These are phyloP conservation scores for Sebastes matsubarae DNA, from an alignment of 2,797 vertebrate genomes.

Conservation along the genomic window DNA sequence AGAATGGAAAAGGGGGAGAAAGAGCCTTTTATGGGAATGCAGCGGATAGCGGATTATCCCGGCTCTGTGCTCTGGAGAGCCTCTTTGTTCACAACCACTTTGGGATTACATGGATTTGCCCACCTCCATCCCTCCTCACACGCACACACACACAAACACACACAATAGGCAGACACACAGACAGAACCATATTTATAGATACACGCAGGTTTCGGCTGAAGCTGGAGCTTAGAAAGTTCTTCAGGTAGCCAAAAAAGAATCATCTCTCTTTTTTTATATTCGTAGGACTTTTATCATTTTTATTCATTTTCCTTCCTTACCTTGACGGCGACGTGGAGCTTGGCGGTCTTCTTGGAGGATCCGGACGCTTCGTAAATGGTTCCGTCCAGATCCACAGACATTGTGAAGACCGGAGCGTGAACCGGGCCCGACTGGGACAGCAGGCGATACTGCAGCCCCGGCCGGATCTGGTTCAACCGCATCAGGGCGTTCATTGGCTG, in stretches of 20 bases:
- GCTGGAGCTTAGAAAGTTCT: background rate
- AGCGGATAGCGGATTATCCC: constrained; percentile 76
- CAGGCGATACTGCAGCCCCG: constrained; percentile 98
- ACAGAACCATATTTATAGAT: constrained; percentile 12
- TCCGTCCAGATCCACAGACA: constrained; percentile 98
- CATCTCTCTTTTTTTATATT: background rate
- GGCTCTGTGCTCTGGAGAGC: constrained; percentile 74
- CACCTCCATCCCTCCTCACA: constrained; percentile 54
- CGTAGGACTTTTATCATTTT: background rate
- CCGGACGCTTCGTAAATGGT: constrained; percentile 96
- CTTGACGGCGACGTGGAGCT: constrained; percentile 98
- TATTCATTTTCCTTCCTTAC: constrained; percentile 67
- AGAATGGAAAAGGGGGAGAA: constrained; percentile 48
- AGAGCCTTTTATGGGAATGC: constrained; percentile 74
- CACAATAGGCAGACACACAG: background rate
- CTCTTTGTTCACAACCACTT: constrained; percentile 80
- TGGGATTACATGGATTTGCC: constrained; percentile 79
- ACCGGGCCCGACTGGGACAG: constrained; percentile 98
- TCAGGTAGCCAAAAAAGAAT: background rate
- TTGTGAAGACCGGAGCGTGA: constrained; percentile 98
- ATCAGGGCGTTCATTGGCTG: constrained; percentile 98
- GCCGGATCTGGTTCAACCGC: constrained; percentile 98
- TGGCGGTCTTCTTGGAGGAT: constrained; percentile 98
- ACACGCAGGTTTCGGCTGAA: constrained; percentile 7
- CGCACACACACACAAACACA: background rate